A percentile compares a stretch with the other conserved stretches of the same genome.
These are phyloP conservation scores for Deilephila porcellus DNA, from an alignment of 2,888 invertebrate species.

Conservation along the genomic window DNA sequence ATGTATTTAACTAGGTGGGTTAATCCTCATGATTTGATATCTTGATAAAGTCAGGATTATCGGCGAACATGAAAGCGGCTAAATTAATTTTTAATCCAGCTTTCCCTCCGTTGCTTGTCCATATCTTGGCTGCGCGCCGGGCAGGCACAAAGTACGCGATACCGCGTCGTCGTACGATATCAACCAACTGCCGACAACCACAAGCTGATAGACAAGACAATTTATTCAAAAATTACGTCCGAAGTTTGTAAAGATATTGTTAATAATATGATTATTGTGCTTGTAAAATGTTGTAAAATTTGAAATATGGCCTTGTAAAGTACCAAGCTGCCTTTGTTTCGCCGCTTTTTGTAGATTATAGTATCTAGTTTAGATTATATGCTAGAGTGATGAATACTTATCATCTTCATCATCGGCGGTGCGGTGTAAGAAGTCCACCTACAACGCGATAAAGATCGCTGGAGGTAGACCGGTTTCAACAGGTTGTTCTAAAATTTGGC, in stretches of 20 bases:
- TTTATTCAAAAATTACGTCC: not conserved
- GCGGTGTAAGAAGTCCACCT: no score
- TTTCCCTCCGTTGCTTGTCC: conserved; percentile 70
- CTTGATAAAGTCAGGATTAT: conserved; percentile 81
- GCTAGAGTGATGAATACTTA: no score
- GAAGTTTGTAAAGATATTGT: not conserved
- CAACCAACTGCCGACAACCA: conserved; percentile 40
- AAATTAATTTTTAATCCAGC: conserved; percentile 83
- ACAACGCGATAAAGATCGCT: no score
- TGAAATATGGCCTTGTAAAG: not conserved
- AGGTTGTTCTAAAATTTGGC: no score
- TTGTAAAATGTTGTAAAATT: conserved; percentile 3
- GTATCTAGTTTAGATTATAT: not conserved
- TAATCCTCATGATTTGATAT: conserved; percentile 82
- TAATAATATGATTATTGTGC: not conserved
- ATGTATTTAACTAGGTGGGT: conserved; percentile 78
- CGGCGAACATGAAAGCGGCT: conserved; percentile 81
- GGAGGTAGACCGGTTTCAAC: no score
- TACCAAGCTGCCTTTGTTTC: not conserved
- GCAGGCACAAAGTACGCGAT: conserved; percentile 60
- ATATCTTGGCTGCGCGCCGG: conserved; percentile 69
- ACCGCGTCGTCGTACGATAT: conserved; percentile 50
- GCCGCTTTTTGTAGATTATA: not conserved
- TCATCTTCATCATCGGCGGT: no score
- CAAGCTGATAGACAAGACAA: conserved; percentile 12